Percentiles rank a stretch among this genome's conserved stretches.
These are phyloP conservation scores for Macrobrachium nipponense DNA, from an alignment of 1,140 invertebrate genomes.

Conservation along the genomic window DNA sequence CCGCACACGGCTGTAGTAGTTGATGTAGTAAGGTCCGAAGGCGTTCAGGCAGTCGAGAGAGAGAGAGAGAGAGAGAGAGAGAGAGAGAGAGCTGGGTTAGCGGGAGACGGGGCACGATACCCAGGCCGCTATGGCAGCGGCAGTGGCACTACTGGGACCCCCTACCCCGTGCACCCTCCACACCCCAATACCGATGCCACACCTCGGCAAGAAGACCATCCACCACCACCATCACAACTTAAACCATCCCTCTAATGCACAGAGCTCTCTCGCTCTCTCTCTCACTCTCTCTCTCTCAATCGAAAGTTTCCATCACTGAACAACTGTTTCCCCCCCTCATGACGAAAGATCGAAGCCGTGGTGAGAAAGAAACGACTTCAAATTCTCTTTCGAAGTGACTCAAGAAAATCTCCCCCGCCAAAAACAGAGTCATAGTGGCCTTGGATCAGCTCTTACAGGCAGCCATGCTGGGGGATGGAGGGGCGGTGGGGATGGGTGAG, in stretches of 20 bases:
- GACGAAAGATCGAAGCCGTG: neutral
- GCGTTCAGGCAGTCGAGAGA: neutral
- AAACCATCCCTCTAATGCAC: neutral
- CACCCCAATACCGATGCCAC: neutral
- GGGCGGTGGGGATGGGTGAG: neutral
- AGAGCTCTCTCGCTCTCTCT: neutral
- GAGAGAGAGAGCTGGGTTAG: neutral
- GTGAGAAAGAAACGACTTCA: neutral
- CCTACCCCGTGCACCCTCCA: neutral
- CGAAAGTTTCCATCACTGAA: neutral
- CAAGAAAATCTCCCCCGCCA: too few relatives aligned
- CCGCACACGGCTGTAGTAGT: too few relatives aligned
- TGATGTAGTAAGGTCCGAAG: too few relatives aligned
- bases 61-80: neutral
- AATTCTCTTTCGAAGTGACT: too few relatives aligned
- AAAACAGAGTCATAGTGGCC: too few relatives aligned
- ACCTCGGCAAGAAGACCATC: neutral
- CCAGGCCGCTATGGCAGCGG: constrained; percentile 49
- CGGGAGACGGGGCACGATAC: constrained; percentile 36
- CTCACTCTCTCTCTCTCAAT: constrained; percentile 19
- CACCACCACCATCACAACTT: neutral
- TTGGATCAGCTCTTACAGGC: neutral
- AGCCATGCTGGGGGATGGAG: neutral
- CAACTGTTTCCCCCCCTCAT: neutral
- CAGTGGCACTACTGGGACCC: constrained; percentile 16